Evolutionary conservation across 2,888 invertebrate species (phyloP).

Genomic region (Pristionchus entomophagus): DNA sequence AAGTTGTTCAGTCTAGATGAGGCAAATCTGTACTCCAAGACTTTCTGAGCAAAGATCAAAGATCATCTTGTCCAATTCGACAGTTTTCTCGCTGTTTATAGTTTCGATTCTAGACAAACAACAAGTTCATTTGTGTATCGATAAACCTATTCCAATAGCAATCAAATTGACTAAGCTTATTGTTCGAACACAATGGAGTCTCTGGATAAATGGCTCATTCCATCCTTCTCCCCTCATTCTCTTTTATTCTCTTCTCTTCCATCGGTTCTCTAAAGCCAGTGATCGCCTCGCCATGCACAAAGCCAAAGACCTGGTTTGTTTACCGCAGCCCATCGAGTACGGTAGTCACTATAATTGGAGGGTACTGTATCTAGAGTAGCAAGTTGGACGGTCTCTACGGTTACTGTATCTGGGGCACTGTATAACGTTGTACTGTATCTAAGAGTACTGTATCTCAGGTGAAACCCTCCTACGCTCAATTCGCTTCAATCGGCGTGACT

Average conservation of each 20-base stretch:
- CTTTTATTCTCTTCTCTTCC: neutral
- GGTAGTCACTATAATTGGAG: neutral
- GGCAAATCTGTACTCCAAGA: conserved; percentile 14
- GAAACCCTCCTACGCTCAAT: neutral
- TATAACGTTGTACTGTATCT: neutral
- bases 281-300: neutral
- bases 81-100: neutral
- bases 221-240: neutral
- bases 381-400: too few relatives aligned
- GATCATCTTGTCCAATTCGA: neutral
- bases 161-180: neutral
- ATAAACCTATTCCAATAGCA: neutral
- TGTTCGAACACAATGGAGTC: neutral
- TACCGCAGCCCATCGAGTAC: neutral
- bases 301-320: neutral
- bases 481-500: neutral
- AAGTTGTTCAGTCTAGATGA: conserved; percentile 63
- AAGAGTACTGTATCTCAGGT: neutral
- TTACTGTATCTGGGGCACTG: neutral
- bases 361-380: neutral
- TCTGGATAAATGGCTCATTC: neutral
- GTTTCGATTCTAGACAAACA: too few relatives aligned
- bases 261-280: neutral
- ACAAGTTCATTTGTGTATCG: neutral
- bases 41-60: neutral